Evolutionary conservation across 2,888 invertebrate species (phyloP), one percentile per base, ranked within the genome.

Genomic region (Metopia argyrocephala): DNA sequence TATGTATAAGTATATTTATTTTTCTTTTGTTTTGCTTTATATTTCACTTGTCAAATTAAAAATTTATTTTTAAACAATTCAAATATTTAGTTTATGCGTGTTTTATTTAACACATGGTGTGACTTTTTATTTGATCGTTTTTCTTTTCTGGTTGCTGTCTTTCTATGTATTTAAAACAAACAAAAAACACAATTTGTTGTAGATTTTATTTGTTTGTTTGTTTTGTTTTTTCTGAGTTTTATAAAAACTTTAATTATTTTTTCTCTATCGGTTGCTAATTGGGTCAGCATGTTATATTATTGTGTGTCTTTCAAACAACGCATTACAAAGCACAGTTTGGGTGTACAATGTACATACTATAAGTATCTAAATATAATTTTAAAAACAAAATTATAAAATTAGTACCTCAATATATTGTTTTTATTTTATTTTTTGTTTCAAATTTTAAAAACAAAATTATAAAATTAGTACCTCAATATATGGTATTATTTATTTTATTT

Each of bases 221-320:
- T 4, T 38, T 3, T 38, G 38, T 38, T 78, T 54, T 31, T 21
- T 15, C 52, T 38, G 28, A 31, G 52, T 28, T 68, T 54, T 54
- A 18, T 59, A 12, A 3, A 38, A 38, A n/a, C 15, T 27, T 38
- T 27, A 31, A 57, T 73, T 64, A n/a, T 76, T n/a, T n/a, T n/a
- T 59, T 79, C 27, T 73, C 15, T 59, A 74, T 61, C 54, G 54
- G 15, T 48, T 66, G 70, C 46, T 66, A 81, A 81, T 78, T 78
- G 66, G 81, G 81, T 78, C 81, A 81, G 21, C 46, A 66, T 74
- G 70, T 70, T 81, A 48, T 46, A 21, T 23, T 54, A n/a, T 27
- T 66, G n/a, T 65, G 45, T 64, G 68, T 69, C 54, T 74, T n/a
- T 48, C 21, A 9, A 5, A 31, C 15, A 38, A 52, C n/a, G n/a